These are phyloP conservation scores for Germaria angustata DNA, from an alignment of 2,888 invertebrate species.

Conservation along the genomic window DNA sequence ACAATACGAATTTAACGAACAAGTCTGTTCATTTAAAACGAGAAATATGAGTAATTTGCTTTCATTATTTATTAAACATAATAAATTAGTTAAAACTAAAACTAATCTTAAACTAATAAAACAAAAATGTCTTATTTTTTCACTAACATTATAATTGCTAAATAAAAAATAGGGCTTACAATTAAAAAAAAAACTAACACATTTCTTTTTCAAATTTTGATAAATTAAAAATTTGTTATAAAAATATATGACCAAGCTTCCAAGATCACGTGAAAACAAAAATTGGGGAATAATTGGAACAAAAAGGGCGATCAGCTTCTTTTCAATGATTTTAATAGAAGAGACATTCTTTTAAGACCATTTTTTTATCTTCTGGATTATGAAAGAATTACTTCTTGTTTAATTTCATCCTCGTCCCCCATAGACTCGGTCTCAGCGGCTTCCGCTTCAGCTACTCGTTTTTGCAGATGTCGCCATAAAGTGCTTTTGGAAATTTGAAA, in stretches of 20 bases:
- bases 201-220: too few species aligned
- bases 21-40: too few species aligned
- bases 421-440: constrained; percentile 65
- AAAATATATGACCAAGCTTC: not conserved
- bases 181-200: not conserved
- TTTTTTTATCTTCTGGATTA: constrained; percentile 46
- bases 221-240: not conserved
- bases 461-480: constrained; percentile 79
- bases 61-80: constrained; percentile 1
- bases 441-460: constrained; percentile 71
- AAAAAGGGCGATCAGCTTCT: not conserved
- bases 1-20: too few species aligned
- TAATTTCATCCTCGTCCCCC: constrained; percentile 68
- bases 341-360: not conserved
- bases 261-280: not conserved
- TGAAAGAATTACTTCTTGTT: constrained; percentile 72
- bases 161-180: not conserved
- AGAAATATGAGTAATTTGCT: not conserved
- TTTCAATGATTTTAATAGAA: not conserved
- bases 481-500: constrained; percentile 80
- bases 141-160: not conserved
- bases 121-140: not conserved
- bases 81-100: not conserved
- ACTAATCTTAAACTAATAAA: not conserved
- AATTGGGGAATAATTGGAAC: not conserved